Evolutionary conservation across 2,888 invertebrate genomes (phyloP).

Genomic region (Volucella zonaria): DNA sequence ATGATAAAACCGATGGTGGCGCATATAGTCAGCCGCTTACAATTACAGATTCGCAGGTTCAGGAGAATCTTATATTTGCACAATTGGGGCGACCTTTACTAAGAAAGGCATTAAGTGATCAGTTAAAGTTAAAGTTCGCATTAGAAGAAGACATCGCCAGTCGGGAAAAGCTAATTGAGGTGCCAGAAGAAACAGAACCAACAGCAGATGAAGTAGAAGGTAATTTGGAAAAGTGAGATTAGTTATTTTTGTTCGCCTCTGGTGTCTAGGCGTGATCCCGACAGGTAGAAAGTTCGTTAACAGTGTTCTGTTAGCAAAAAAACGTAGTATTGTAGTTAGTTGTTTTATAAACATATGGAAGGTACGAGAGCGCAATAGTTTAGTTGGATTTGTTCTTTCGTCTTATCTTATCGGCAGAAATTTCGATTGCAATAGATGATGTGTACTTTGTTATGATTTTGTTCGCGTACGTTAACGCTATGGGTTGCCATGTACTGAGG

Average conservation of each 20-base stretch:
- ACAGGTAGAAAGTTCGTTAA: too few relatives aligned
- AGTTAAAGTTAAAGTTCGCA: constrained; percentile 37
- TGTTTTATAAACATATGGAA: too few relatives aligned
- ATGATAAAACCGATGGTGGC: constrained; percentile 19
- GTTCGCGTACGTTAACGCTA: too few relatives aligned
- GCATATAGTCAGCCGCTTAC: constrained; percentile 32
- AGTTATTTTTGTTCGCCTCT: background rate
- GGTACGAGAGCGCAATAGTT: too few relatives aligned
- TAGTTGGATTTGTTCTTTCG: too few relatives aligned
- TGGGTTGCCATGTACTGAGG: too few relatives aligned
- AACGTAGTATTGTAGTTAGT: too few relatives aligned
- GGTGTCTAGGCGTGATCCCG: background rate
- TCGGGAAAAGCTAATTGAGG: constrained; percentile 35
- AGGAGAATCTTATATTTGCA: constrained; percentile 42
- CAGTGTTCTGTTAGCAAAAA: too few relatives aligned
- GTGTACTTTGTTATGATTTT: too few relatives aligned
- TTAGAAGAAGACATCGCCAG: constrained; percentile 49
- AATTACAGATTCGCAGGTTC: constrained; percentile 36
- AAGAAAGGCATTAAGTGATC: constrained; percentile 52
- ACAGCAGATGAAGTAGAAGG: constrained; percentile 85
- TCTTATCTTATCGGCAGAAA: too few relatives aligned
- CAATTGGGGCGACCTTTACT: constrained; percentile 51
- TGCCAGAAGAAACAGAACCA: constrained; percentile 79
- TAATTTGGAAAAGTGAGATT: constrained; percentile 76
- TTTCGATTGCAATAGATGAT: too few relatives aligned